Base-by-base conservation (phyloP, 2,888 invertebrate genomes). In the Metopia argyrocephala region DNA sequence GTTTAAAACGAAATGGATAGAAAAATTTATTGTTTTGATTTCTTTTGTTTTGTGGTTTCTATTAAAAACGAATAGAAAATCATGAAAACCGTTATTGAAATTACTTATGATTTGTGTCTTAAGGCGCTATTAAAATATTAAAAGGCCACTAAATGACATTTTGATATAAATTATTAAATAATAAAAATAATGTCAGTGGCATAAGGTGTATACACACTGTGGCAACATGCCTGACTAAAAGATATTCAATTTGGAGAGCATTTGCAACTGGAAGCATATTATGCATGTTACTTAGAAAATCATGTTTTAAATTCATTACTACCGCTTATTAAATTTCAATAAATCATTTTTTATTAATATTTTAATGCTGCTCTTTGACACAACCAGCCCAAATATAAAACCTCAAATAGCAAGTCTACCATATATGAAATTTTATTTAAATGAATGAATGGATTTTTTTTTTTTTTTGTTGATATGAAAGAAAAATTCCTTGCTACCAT, bases 71-170 rank as follows among this genome's bases (percentile, higher is more conserved):
- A 45, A 15, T 31, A 31, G 20, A 18, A 56, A 2, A 38, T 23
- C 31, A 18, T 56, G 0, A 27, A 73, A 56, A 57, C 69, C 64
- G 62, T 70, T 76, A 62, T 25, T 57, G 45, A 70, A 57, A 28
- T 50, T 59, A n/a, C n/a, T n/a, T n/a, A 64, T 27, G 64, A 64
- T 57, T 70, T 64, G 28, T 70, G 6, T 57, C n/a, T 70, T 18
- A 27, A 70, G 57, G 38, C 48, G 21, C 31, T 69, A 69, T 62
- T 50, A 64, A 64, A 64, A 64, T 70, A 64, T 76, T 64, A 70
- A 76, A 76, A 76, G 64, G 64, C 62, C 56, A 64, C 23, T 76
- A 50, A 70, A 70, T 64, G 70, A 76, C 69, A 76, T 70, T 70
- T 76, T 25, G 69, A 50, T 52, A 56, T 48, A 62, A 31, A 76